Base-by-base conservation (phyloP, 2,797 vertebrate genomes). In the Choloepus didactylus region DNA sequence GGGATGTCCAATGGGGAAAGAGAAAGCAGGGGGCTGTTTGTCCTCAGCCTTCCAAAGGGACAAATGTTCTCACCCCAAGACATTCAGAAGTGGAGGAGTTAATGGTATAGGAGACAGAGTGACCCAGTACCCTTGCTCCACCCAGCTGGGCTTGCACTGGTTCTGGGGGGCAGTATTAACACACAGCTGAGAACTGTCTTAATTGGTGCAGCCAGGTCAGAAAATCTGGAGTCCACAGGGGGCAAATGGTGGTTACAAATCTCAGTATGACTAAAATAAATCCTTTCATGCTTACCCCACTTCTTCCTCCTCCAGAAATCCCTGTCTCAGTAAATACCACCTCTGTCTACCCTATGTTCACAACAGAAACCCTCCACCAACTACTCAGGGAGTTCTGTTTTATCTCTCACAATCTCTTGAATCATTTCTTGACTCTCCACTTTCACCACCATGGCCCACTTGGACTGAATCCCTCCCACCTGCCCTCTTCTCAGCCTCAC, bases 381-480 rank as follows among this genome's bases (percentile, higher is more conserved):
- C 0, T 7, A 18, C 14, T 60, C 3, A 2, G 2, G 18, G n/a
- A 25, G 4, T 31, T 62, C 54, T 29, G 19, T 29, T 46, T 87
- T 38, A 18, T 31, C 64, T 91, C 35, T 76, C 44, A 91, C 0
- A 2, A 6, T 29, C 1, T 14, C 35, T 49, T 25, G 21, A 70
- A 1, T 56, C 9, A 7, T 38, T 91, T 66, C 31, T 73, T 44
- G 18, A 49, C 35, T 54, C 6, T 12, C 59, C 23, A 23, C 12
- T 64, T n/a, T 75, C 35, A 35, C 35, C 51, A 29, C 18, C 12
- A 73, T 5, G 16, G 15, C 0, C 0, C 25, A 64, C 5, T 2
- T 9, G 3, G 23, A 23, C 66, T 18, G 15, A 29, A 16, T 70
- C 6, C 27, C 44, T 64, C 46, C 18, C 1, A 27, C 18, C 41